Percentiles rank a stretch among this genome's conserved stretches.
Evolutionary conservation across 2,888 invertebrate species (phyloP).

Genomic region (Amaurobius ferox): DNA sequence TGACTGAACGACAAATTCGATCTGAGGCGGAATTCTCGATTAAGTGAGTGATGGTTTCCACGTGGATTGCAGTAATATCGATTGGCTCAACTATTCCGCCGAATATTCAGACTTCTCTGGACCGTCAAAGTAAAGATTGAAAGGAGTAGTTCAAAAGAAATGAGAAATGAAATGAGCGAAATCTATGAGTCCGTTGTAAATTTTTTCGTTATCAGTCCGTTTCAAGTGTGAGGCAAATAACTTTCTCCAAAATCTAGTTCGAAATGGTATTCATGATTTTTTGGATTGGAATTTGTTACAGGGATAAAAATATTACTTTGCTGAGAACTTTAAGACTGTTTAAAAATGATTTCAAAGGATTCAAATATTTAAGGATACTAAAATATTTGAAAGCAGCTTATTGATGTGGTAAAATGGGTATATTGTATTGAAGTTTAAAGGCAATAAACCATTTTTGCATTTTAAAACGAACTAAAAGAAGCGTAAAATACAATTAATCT

Average conservation of each 20-base stretch:
- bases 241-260: neutral
- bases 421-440: no score
- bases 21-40: slow-evolving; percentile 17
- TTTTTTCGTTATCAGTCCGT: neutral
- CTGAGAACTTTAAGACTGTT: no score
- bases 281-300: no score
- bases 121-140: slow-evolving; percentile 1
- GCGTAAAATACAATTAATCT: no score
- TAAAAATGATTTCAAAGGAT: no score
- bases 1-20: slow-evolving; percentile 38
- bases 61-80: slow-evolving; percentile 27
- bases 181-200: neutral
- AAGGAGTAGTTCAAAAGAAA: neutral
- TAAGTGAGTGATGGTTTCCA: slow-evolving; percentile 30
- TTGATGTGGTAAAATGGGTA: no score
- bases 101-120: slow-evolving; percentile 15
- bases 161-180: neutral
- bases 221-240: neutral
- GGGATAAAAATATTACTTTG: no score
- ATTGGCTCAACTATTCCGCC: slow-evolving; percentile 35
- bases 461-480: no score
- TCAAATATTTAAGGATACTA: no score
- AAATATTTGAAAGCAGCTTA: no score
- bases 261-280: no score
- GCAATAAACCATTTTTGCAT: no score